Evolutionary conservation across 2,888 invertebrate genomes (phyloP).

Genomic region (Arrhopalites spinosus): DNA sequence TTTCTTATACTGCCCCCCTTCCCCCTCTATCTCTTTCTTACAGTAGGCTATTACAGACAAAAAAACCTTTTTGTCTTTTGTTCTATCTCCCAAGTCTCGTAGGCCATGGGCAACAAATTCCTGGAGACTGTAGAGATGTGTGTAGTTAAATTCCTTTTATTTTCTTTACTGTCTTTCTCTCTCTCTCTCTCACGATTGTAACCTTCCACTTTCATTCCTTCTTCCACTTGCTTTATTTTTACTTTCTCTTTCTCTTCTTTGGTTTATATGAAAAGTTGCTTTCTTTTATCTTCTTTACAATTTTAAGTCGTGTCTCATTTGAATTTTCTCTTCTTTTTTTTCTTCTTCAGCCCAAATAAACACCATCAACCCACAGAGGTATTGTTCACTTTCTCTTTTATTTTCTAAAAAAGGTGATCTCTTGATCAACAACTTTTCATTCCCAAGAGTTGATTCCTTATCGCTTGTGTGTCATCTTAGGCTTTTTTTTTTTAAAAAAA

Average conservation of each 20-base stretch:
- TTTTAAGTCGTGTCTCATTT: background rate
- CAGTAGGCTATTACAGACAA: background rate
- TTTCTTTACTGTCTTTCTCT: background rate
- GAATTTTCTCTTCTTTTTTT: background rate
- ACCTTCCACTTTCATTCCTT: background rate
- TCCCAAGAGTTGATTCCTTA: too few species aligned
- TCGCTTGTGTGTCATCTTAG: too few species aligned
- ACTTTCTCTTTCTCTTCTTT: background rate
- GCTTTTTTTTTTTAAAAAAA: too few species aligned
- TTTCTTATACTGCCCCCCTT: background rate
- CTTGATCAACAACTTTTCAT: too few species aligned
- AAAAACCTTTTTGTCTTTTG: too few species aligned
- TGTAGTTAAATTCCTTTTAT: background rate
- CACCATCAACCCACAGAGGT: background rate
- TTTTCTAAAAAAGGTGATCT: too few species aligned
- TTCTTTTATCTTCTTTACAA: background rate
- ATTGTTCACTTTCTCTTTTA: too few species aligned
- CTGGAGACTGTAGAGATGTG: background rate
- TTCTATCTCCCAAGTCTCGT: background rate
- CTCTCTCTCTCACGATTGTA: background rate
- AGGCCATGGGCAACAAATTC: conserved; percentile 11
- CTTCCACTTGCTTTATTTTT: background rate
- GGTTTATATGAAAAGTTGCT: background rate
- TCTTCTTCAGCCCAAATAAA: background rate
- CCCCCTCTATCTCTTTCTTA: background rate